Evolutionary conservation across 1,140 invertebrate species (phyloP).

Genomic region (Metopolophium dirhodum): DNA sequence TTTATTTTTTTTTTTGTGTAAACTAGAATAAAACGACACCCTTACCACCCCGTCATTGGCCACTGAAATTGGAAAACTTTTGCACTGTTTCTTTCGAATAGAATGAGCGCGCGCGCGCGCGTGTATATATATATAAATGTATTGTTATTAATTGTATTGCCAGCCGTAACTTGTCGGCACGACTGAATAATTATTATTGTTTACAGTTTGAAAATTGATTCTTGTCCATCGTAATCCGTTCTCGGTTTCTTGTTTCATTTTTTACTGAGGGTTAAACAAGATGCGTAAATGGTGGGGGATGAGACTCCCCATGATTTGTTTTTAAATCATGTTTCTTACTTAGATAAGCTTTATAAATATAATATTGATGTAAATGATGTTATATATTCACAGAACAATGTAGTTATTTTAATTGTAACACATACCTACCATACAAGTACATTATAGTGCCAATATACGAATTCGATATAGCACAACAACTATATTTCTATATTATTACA

Average conservation of each 20-base stretch:
- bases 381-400: too few species aligned
- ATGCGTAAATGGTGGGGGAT: not conserved
- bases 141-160: not conserved
- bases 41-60: not conserved
- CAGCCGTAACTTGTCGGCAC: not conserved
- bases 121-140: not conserved
- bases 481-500: too few species aligned
- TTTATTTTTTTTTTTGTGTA: not conserved
- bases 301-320: too few species aligned
- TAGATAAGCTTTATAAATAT: too few species aligned
- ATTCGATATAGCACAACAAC: not conserved
- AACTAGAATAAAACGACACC: not conserved
- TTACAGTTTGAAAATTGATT: not conserved
- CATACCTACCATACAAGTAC: too few species aligned
- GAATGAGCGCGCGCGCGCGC: not conserved
- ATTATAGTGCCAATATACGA: not conserved
- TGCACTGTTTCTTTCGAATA: not conserved
- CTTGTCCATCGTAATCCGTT: not conserved
- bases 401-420: too few species aligned
- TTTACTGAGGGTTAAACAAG: not conserved
- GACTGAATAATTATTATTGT: slow-evolving; percentile 12
- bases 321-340: too few species aligned
- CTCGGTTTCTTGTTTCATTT: not conserved
- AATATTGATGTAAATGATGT: too few species aligned
- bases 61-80: not conserved